Evolutionary conservation across 2,797 vertebrate genomes (phyloP).

Genomic region (Syndactyla subalaris): DNA sequence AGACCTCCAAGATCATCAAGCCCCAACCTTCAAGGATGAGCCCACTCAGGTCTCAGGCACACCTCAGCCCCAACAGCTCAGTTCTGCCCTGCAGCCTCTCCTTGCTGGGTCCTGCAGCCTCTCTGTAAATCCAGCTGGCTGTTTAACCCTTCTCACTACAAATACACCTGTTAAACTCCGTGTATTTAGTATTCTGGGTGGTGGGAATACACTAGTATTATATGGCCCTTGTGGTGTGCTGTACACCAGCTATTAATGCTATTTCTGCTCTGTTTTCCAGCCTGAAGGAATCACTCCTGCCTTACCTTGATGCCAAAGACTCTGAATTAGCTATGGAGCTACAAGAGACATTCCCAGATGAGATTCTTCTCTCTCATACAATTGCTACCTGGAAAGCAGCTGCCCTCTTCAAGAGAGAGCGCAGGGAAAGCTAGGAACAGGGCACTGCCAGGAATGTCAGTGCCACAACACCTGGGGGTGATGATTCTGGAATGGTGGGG

Average conservation of each 20-base stretch:
- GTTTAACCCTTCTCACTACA: background rate
- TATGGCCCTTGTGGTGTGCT: background rate
- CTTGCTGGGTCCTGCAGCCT: background rate
- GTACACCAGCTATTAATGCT: rapidly evolving
- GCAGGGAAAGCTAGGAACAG: background rate
- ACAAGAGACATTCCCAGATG: constrained; percentile 80
- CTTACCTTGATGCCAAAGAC: constrained; percentile 84
- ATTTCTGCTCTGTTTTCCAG: constrained; percentile 67
- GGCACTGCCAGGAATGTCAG: rapidly evolving
- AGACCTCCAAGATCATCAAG: rapidly evolving
- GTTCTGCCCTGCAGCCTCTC: background rate
- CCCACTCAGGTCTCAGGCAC: rapidly evolving
- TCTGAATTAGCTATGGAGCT: constrained; percentile 75
- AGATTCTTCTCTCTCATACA: constrained; percentile 81
- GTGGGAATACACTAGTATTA: rapidly evolving
- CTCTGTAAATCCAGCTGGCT: background rate
- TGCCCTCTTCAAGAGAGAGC: constrained; percentile 78
- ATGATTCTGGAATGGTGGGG: background rate
- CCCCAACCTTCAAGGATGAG: background rate
- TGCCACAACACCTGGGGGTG: rapidly evolving
- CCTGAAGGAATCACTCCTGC: constrained; percentile 80
- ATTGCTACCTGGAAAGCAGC: constrained; percentile 86
- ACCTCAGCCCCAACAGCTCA: background rate
- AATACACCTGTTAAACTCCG: rapidly evolving
- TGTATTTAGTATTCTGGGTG: background rate